Evolutionary conservation across 2,888 invertebrate species (phyloP), one percentile per base, ranked within the genome.

Genomic region (Caenorhabditis japonica): DNA sequence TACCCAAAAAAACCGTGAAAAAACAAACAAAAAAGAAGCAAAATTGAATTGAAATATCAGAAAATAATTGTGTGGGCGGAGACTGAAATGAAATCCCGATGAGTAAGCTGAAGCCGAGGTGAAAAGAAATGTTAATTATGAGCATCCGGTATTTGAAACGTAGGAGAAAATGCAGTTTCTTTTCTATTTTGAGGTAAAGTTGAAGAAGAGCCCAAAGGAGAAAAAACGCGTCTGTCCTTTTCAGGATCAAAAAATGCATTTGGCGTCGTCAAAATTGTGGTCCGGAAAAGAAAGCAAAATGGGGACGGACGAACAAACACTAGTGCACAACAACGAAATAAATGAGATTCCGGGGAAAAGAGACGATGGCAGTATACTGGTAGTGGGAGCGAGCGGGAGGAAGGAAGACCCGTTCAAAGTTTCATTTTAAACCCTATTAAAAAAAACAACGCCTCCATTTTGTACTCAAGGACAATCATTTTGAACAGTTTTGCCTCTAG

Each of bases 391-490:
- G 33, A 13, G 21, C 4, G 56, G 44, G 12, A 60, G 21, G 19
- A 49, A 33, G 33, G 12, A 41, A 41, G 27, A 34, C 56, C 39
- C 51, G 19, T 27, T 46, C 38, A 34, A 38, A 44, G 33, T 46
- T 36, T 30, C 30, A 5, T 30, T n/a, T n/a, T n/a, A n/a, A n/a
- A n/a, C n/a, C n/a, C n/a, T n/a, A n/a, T n/a, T n/a, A n/a, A n/a
- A n/a, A n/a, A n/a, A n/a, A n/a, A n/a, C n/a, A 30, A 5, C 51
- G 51, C 56, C 66, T 56, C 56, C 56, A 66, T 66, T 66, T 66
- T 58, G 66, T 66, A 66, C 66, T 49, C 66, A 66, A 66, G 66
- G 66, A 56, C 66, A 56, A 10, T 41, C 66, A 66, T 66, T 66
- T 66, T 66, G 66, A 66, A 66, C 66, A 56, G 66, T 66, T 64